Conservation (phyloP, 1,140 invertebrate genomes). For the Nephotettix cincticeps region DNA sequence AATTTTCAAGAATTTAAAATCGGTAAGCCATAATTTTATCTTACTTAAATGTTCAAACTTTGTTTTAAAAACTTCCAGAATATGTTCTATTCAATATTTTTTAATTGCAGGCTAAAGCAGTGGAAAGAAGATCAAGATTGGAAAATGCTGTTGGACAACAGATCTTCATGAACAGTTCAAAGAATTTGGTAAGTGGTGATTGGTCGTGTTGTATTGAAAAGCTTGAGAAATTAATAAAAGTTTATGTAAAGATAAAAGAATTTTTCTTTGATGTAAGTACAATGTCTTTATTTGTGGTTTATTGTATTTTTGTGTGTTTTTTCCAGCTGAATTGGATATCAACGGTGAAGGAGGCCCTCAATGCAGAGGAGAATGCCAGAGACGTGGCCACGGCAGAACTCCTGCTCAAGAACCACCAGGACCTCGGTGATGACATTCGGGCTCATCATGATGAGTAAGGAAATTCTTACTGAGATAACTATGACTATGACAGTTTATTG, state of each 20-base stretch:
- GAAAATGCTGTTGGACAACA: constrained; percentile 93
- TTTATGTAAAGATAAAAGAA: too few species aligned
- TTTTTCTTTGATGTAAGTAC: too few species aligned
- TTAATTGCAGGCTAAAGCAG: constrained; percentile 68
- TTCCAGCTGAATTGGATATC: constrained; percentile 69
- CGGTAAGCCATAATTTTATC: too few species aligned
- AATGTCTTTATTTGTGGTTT: too few species aligned
- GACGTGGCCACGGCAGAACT: constrained; percentile 90
- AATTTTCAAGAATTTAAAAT: too few species aligned
- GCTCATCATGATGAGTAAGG: constrained; percentile 83
- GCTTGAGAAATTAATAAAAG: too few species aligned
- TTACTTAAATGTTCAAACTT: too few species aligned
- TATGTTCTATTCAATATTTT: constrained; percentile 24
- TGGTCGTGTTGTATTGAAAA: not conserved
- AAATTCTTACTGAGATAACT: not conserved
- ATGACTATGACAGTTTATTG: too few species aligned
- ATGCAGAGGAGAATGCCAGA: constrained; percentile 77
- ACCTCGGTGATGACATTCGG: constrained; percentile 88
- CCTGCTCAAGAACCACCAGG: constrained; percentile 87
- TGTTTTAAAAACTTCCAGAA: too few species aligned
- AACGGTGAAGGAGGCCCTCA: constrained; percentile 76
- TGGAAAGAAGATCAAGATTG: constrained; percentile 72
- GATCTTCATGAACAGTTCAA: constrained; percentile 87
- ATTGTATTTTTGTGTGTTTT: not conserved
- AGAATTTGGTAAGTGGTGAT: constrained; percentile 59